Conservation (phyloP, 1,140 invertebrate genomes). For the Steinernema feltiae region DNA sequence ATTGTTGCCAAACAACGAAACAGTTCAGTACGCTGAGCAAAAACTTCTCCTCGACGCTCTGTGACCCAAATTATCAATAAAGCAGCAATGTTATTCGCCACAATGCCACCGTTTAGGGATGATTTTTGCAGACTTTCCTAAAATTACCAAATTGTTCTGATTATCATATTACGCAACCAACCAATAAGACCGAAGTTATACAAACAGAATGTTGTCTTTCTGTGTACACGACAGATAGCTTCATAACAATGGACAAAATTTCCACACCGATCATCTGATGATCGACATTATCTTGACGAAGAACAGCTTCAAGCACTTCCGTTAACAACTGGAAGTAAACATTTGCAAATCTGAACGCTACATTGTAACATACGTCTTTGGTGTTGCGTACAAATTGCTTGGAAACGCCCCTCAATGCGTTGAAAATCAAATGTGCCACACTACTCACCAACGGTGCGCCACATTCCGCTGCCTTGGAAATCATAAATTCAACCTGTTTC, state of each 20-base stretch:
- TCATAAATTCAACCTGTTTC: conserved; percentile 5
- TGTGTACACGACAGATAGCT: not conserved
- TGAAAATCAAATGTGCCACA: conserved; percentile 22
- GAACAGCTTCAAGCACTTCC: not conserved
- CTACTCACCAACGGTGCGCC: conserved; percentile 20
- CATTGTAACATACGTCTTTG: conserved; percentile 10
- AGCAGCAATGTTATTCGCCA: not conserved
- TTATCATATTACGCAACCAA: not conserved
- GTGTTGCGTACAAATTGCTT: conserved; percentile 24
- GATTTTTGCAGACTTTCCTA: not conserved
- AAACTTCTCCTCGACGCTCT: not conserved
- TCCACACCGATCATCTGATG: not conserved
- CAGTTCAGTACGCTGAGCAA: not conserved
- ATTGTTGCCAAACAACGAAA: too few species aligned
- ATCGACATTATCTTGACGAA: not conserved
- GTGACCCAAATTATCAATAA: not conserved
- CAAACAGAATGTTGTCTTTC: not conserved
- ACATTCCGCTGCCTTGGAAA: conserved; percentile 18
- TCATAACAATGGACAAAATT: not conserved
- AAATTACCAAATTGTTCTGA: not conserved
- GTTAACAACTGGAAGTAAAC: not conserved
- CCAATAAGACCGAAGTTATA: not conserved
- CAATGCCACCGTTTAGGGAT: not conserved
- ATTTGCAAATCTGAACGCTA: not conserved
- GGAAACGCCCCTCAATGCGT: conserved; percentile 20